Evolutionary conservation across 2,888 invertebrate species (phyloP).

Genomic region (Pycnomerus fuliginosus): DNA sequence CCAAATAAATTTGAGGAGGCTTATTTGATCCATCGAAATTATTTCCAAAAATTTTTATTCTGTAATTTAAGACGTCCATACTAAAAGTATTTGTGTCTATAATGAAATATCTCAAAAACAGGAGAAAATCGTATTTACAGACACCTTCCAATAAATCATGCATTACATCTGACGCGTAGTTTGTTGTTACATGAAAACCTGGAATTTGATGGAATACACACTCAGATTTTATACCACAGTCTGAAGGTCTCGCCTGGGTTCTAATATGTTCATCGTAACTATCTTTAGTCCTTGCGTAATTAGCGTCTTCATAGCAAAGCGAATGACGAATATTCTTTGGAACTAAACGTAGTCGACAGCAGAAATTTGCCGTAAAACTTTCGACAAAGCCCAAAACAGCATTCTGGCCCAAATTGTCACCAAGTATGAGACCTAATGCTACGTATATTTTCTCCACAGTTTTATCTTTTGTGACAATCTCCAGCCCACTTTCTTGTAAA

Average conservation of each 20-base stretch:
- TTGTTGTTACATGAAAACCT: conserved; percentile 15
- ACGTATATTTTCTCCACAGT: neutral
- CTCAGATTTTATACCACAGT: conserved; percentile 4
- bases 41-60: neutral
- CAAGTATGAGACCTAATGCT: conserved; percentile 3
- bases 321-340: neutral
- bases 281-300: neutral
- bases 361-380: conserved; percentile 14
- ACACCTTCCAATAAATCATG: conserved; percentile 25
- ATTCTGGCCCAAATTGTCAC: conserved; percentile 19
- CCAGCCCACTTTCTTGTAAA: conserved; percentile 5
- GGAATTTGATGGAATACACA: conserved; percentile 1
- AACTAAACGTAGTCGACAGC: conserved; percentile 19
- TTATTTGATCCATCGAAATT: neutral
- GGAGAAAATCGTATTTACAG: conserved; percentile 10
- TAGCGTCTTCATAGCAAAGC: neutral
- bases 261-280: neutral
- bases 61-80: conserved; percentile 7
- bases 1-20: neutral
- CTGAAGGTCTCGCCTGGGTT: neutral
- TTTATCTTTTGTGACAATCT: neutral
- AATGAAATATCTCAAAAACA: conserved; percentile 7
- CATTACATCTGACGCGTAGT: conserved; percentile 16
- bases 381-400: conserved; percentile 13
- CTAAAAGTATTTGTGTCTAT: conserved; percentile 4